These are phyloP conservation scores for Phengaris arion DNA, from an alignment of 2,888 invertebrate species.

Conservation along the genomic window DNA sequence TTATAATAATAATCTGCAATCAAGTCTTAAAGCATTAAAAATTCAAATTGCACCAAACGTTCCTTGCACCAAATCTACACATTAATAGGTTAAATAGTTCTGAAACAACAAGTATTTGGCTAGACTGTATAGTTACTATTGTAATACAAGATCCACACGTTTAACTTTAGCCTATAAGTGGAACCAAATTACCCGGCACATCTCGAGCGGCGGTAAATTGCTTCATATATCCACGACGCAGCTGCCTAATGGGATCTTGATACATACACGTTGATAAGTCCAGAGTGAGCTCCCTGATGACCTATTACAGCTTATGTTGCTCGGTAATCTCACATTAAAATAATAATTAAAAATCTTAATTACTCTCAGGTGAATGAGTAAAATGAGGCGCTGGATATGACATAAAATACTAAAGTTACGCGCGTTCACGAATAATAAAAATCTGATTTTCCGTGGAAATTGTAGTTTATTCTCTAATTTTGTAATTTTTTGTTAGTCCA, in stretches of 20 bases:
- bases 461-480: neutral
- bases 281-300: constrained; percentile 24
- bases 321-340: neutral
- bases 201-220: constrained; percentile 23
- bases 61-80: too few relatives aligned
- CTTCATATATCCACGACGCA: constrained; percentile 30
- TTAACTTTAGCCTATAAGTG: constrained; percentile 15
- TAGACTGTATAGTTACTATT: neutral
- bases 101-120: neutral
- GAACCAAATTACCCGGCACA: constrained; percentile 12
- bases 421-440: neutral
- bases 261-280: constrained; percentile 30
- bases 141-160: neutral
- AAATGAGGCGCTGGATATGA: neutral
- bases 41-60: too few relatives aligned
- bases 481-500: too few relatives aligned
- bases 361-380: neutral
- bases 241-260: constrained; percentile 30
- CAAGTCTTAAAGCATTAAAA: too few relatives aligned
- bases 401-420: neutral
- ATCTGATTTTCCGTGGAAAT: neutral
- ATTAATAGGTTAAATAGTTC: neutral
- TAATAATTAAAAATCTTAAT: constrained; percentile 8
- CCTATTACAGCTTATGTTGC: constrained; percentile 25
- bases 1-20: too few relatives aligned